These are phyloP conservation scores for Slavum lentiscoides DNA, from an alignment of 2,888 invertebrate species.

Conservation along the genomic window DNA sequence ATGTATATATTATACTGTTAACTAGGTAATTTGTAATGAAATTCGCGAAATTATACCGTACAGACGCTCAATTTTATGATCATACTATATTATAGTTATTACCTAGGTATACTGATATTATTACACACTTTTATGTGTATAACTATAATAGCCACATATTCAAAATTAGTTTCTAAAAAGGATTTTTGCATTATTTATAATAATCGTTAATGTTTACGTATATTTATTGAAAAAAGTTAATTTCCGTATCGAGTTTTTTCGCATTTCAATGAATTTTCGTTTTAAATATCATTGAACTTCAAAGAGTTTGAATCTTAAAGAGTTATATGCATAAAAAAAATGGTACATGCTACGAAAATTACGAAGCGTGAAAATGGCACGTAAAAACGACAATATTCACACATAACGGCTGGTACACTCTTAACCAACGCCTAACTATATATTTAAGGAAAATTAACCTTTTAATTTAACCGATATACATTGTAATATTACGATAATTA, in stretches of 20 bases:
- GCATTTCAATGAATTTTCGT: constrained; percentile 6
- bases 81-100: background rate
- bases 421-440: background rate
- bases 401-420: background rate
- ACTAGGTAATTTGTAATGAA: too few relatives aligned
- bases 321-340: background rate
- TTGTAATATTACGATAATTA: too few relatives aligned
- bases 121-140: too few relatives aligned
- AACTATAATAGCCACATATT: background rate
- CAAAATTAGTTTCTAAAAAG: background rate
- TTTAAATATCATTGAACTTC: constrained; percentile 35
- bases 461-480: too few relatives aligned
- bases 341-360: background rate
- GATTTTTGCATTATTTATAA: background rate
- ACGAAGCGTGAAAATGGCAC: constrained; percentile 34
- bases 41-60: too few relatives aligned
- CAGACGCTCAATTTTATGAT: too few relatives aligned
- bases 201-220: background rate
- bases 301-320: background rate
- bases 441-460: too few relatives aligned
- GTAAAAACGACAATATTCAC: constrained; percentile 10
- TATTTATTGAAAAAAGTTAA: constrained; percentile 4
- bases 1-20: too few relatives aligned
- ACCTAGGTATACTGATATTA: too few relatives aligned
- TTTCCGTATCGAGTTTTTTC: constrained; percentile 34